Percentiles rank a stretch among this genome's conserved stretches.
phyloP scores from a whole-genome alignment of 2,113 vertebrate genomes.

The Aspidoscelis tigris region DNA sequence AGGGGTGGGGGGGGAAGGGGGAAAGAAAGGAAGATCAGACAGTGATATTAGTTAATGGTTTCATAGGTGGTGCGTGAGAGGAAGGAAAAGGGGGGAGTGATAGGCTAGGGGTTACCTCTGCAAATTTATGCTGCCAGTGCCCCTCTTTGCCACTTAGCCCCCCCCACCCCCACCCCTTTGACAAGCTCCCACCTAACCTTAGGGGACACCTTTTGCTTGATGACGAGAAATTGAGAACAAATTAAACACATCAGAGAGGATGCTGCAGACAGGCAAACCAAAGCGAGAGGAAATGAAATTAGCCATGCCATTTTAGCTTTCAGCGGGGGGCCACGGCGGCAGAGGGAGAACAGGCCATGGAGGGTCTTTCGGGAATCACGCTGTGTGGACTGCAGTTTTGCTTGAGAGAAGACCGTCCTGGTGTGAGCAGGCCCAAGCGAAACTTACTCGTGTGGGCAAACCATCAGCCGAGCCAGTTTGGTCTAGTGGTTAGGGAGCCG shows the following conservation, averaged over 20 bases:
- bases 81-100: constrained; percentile 72
- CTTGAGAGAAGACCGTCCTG: not conserved
- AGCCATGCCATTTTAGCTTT: constrained; percentile 86
- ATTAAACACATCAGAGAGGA: constrained; percentile 97
- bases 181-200: constrained; percentile 90
- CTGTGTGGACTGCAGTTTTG: constrained; percentile 4
- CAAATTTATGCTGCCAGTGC: constrained; percentile 83
- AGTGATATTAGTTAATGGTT: constrained; percentile 91
- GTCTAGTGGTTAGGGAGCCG: too few species aligned
- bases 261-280: constrained; percentile 90
- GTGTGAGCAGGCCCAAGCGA: not conserved
- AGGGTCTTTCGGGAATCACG: constrained; percentile 10
- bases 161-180: constrained; percentile 57
- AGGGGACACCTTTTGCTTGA: constrained; percentile 93
- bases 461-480: too few species aligned
- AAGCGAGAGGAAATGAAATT: constrained; percentile 90
- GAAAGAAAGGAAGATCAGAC: constrained; percentile 79
- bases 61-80: constrained; percentile 71
- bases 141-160: not conserved
- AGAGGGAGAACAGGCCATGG: constrained; percentile 53
- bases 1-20: constrained; percentile 70
- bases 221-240: constrained; percentile 99
- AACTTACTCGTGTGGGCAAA: not conserved
- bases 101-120: constrained; percentile 94
- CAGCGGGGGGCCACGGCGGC: constrained; percentile 53